A percentile compares a stretch with the other conserved stretches of the same genome.
Conservation (phyloP, 2,888 invertebrate species). For the Leptura quadrifasciata region DNA sequence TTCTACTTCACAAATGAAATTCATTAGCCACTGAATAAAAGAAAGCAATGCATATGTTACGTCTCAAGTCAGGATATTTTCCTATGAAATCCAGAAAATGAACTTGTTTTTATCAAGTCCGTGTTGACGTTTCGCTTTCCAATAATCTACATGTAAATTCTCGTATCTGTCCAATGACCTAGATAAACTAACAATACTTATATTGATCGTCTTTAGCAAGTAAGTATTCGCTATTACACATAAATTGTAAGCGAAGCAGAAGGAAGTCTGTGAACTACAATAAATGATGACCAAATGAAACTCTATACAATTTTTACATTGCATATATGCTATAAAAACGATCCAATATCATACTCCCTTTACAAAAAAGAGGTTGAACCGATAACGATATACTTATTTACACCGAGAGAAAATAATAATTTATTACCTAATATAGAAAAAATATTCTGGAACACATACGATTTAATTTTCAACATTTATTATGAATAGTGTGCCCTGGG, state of each 20-base stretch:
- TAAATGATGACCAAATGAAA: slow-evolving; percentile 1
- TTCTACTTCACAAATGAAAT: too few relatives aligned
- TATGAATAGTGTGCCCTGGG: too few relatives aligned
- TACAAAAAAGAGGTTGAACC: neutral
- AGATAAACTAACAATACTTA: slow-evolving; percentile 43
- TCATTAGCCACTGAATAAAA: neutral
- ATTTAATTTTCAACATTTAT: too few relatives aligned
- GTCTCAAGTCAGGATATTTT: neutral
- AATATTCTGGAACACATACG: too few relatives aligned
- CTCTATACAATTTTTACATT: neutral
- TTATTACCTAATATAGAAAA: too few relatives aligned
- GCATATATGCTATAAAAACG: neutral
- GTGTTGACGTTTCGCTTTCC: slow-evolving; percentile 17
- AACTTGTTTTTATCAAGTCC: slow-evolving; percentile 11
- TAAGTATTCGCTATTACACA: slow-evolving; percentile 10
- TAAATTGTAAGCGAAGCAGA: slow-evolving; percentile 20
- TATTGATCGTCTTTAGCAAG: slow-evolving; percentile 29
- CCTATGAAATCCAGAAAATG: neutral
- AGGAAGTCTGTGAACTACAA: slow-evolving; percentile 10
- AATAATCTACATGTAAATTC: slow-evolving; percentile 10
- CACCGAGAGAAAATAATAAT: neutral
- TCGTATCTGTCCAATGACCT: slow-evolving; percentile 40
- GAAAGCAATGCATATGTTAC: neutral
- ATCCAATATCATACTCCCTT: neutral
- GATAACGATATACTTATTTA: neutral